A percentile compares a stretch with the other conserved stretches of the same genome.
Conservation (phyloP, 2,113 vertebrate genomes). For the Lonchura striata region DNA sequence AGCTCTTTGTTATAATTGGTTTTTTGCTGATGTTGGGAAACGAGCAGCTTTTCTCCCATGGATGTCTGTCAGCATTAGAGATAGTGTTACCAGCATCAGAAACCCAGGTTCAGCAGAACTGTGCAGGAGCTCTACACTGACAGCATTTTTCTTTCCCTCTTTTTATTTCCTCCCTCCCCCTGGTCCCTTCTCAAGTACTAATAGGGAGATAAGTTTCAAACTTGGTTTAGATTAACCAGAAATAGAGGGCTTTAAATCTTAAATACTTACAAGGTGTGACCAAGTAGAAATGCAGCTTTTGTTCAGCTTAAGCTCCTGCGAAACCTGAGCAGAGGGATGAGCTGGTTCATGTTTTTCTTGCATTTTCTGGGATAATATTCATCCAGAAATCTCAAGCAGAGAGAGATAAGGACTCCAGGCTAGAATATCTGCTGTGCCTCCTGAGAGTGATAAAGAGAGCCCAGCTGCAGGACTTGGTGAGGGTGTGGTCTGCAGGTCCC, state of each 20-base stretch:
- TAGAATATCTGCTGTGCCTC: not conserved
- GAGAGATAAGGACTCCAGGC: slow-evolving; percentile 29
- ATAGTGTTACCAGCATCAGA: slow-evolving; percentile 33
- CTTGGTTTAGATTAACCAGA: slow-evolving; percentile 60
- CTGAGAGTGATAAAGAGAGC: not conserved
- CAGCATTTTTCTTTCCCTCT: not conserved
- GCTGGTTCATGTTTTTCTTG: slow-evolving; percentile 49
- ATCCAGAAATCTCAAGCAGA: slow-evolving; percentile 37
- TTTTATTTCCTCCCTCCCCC: not conserved
- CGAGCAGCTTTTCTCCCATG: not conserved
- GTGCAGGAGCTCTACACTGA: not conserved
- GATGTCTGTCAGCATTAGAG: slow-evolving; percentile 36
- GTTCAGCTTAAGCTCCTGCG: slow-evolving; percentile 51
- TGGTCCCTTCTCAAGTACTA: slow-evolving; percentile 48
- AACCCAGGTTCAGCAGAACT: slow-evolving; percentile 46
- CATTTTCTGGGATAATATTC: slow-evolving; percentile 48
- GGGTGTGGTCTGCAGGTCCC: not conserved
- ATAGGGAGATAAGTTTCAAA: slow-evolving; percentile 59
- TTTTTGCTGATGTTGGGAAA: slow-evolving; percentile 57
- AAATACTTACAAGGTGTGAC: slow-evolving; percentile 68
- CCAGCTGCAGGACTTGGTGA: not conserved
- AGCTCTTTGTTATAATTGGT: not conserved
- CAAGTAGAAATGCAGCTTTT: slow-evolving; percentile 68
- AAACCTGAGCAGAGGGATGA: slow-evolving; percentile 41
- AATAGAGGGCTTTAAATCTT: slow-evolving; percentile 62